Evolutionary conservation across 2,113 vertebrate genomes (phyloP).

Genomic region (Onychostoma macrolepis): DNA sequence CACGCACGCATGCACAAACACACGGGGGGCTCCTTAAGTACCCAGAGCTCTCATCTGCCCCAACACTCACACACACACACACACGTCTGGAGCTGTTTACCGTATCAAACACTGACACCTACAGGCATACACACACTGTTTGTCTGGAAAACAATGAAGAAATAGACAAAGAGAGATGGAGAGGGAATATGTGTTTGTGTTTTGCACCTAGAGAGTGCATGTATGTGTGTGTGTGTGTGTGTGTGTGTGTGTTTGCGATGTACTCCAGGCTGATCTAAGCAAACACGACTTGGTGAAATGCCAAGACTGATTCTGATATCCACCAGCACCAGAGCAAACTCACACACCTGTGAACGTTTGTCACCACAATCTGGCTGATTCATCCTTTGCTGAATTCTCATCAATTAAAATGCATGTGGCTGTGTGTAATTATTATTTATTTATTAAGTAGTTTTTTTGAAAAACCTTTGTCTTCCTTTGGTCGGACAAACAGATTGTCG

Average conservation of each 20-base stretch:
- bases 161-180: constrained; percentile 13
- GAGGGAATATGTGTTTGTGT: not conserved
- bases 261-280: not conserved
- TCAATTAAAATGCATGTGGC: not conserved
- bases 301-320: constrained; percentile 31
- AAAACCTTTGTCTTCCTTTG: not conserved
- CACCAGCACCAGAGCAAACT: not conserved
- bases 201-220: not conserved
- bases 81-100: constrained; percentile 5
- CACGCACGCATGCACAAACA: constrained; percentile 1
- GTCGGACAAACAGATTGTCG: not conserved
- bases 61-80: constrained; percentile 1
- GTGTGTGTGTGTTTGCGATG: not conserved
- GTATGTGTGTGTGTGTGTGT: not conserved
- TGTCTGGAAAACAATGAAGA: constrained; percentile 19
- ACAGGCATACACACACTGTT: constrained; percentile 46
- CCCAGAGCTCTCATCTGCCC: constrained; percentile 29
- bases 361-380: constrained; percentile 28
- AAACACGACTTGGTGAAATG: not conserved
- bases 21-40: constrained; percentile 12
- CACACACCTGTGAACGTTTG: constrained; percentile 37
- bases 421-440: not conserved
- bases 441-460: no score
- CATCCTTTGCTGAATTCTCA: constrained; percentile 34
- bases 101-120: constrained; percentile 61